Conservation (phyloP, 2,888 invertebrate genomes). For the Labia minor region DNA sequence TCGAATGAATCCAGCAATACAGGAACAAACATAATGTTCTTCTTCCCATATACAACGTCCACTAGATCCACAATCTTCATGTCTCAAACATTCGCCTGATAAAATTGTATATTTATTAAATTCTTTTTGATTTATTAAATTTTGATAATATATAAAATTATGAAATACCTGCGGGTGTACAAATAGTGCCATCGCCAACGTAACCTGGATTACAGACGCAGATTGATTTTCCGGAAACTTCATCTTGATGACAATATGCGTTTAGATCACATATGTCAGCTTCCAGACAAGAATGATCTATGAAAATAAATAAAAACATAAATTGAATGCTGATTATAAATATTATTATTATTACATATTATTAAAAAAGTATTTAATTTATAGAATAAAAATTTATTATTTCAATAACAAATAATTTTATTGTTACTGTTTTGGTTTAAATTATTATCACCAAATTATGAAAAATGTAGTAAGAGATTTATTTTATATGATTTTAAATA, state of each 20-base stretch:
- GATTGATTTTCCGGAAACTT: slow-evolving; percentile 48
- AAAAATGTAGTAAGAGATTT: too few species aligned
- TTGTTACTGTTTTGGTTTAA: too few species aligned
- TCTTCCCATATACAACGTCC: slow-evolving; percentile 35
- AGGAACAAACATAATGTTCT: slow-evolving; percentile 60
- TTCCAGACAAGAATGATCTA: slow-evolving; percentile 33
- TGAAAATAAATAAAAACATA: too few species aligned
- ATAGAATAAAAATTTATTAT: neutral
- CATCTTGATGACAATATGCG: slow-evolving; percentile 63
- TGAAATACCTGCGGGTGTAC: slow-evolving; percentile 48
- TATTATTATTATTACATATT: neutral
- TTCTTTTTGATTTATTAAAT: neutral
- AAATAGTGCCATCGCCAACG: slow-evolving; percentile 70
- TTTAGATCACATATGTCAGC: slow-evolving; percentile 57
- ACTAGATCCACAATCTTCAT: slow-evolving; percentile 55
- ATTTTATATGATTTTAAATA: too few species aligned
- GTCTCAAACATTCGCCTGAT: slow-evolving; percentile 49
- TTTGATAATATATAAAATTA: neutral
- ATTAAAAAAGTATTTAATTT: neutral
- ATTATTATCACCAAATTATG: too few species aligned
- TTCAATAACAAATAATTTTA: too few species aligned
- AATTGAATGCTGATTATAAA: too few species aligned
- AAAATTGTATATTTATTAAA: neutral
- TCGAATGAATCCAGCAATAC: slow-evolving; percentile 57
- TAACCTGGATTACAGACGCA: slow-evolving; percentile 75